Evolutionary conservation across 1,140 invertebrate genomes (phyloP).

Genomic region (Papilio dardanus): DNA sequence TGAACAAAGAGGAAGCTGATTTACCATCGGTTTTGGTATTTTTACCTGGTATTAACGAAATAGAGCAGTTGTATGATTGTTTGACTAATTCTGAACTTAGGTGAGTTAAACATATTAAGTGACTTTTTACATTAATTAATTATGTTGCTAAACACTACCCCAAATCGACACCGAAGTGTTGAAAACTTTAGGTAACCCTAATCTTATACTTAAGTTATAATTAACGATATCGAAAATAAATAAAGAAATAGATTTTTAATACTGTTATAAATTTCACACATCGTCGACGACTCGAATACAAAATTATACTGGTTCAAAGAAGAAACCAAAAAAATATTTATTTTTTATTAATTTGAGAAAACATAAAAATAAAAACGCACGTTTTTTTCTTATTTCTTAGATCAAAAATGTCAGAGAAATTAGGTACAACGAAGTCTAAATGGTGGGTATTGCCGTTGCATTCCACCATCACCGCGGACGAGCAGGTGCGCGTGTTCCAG

Average conservation of each 20-base stretch:
- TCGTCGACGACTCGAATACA: too few relatives aligned
- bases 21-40: constrained; percentile 92
- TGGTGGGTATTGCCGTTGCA: constrained; percentile 79
- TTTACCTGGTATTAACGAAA: constrained; percentile 93
- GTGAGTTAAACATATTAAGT: constrained; percentile 45
- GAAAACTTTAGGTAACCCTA: too few relatives aligned
- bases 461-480: constrained; percentile 97
- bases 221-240: neutral
- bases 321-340: too few relatives aligned
- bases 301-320: too few relatives aligned
- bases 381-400: constrained; percentile 41
- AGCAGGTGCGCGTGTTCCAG: constrained; percentile 88
- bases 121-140: neutral
- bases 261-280: too few relatives aligned
- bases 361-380: too few relatives aligned
- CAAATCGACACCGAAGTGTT: too few relatives aligned
- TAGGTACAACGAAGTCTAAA: constrained; percentile 54
- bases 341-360: too few relatives aligned
- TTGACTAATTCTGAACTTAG: constrained; percentile 59
- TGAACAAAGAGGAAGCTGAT: constrained; percentile 55
- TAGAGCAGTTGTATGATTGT: constrained; percentile 84
- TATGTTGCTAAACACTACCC: too few relatives aligned
- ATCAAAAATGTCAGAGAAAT: constrained; percentile 48
- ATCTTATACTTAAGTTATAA: neutral
- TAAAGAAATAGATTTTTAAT: neutral